Evolutionary conservation across 2,797 vertebrate genomes (phyloP), one percentile per base, ranked within the genome.

Genomic region (Hephaestus fuliginosus): DNA sequence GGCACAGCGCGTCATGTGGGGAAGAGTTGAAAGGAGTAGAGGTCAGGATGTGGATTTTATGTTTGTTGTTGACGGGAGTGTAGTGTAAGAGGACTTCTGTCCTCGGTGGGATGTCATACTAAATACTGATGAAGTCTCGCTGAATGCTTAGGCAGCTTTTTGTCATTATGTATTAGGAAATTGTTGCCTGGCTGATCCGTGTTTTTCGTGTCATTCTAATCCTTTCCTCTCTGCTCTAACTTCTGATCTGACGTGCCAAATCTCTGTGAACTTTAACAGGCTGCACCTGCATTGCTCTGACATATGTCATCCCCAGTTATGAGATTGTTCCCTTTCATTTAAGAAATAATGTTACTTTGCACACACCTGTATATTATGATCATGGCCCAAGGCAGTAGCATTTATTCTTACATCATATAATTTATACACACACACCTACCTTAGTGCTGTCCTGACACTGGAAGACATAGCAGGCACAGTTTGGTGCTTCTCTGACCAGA

Each of bases 391-490:
- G 10, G 68, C 1, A 0, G 18, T 51, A 7, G 3, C 74, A 14
- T 39, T 63, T 52, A 43, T 25, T 79, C 20, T 55, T 10, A 46
- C 44, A 13, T 52, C 1, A 62, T 36, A 12, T n/a, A 0, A 28
- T 53, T 33, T 20, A 13, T 25, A 76, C 53, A 55, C 67, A 53
- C 33, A 43, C 18, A 25, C 87, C 33, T 86, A 95, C 94, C 92
- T 90, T 91, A 78, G 82, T 85, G 63, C 83, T 86, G 83, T 95
- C 97, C 1, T 96, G 95, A 14, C 97, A 97, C 90, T 95, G 96
- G 95, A 99, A 98, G 60, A 98, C 97, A 2, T 97, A 97, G 93
- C 98, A 99, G 91, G 95, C 93, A 57, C 96, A 97, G 73, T 56
- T 91, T 0, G 46, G 62, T 25, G 86, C 82, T 2, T 92, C 91